phyloP scores from a whole-genome alignment of 2,113 vertebrate genomes.

The Epinephelus moara region DNA sequence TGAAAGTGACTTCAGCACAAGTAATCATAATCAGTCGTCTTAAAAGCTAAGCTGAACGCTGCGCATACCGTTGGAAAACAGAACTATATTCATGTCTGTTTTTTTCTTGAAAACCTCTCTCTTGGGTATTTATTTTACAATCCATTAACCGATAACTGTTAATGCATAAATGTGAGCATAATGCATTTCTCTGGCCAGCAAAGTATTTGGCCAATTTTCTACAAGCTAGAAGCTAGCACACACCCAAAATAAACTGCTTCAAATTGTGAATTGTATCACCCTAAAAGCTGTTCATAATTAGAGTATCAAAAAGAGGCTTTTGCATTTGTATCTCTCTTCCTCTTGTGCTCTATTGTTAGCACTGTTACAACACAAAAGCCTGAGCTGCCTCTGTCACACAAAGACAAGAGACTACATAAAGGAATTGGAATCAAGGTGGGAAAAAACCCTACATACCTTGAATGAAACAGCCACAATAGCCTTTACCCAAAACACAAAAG shows the following conservation, averaged over 20 bases:
- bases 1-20: slow-evolving; percentile 27
- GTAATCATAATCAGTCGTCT: slow-evolving; percentile 18
- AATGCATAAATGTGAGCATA: neutral
- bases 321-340: slow-evolving; percentile 34
- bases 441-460: slow-evolving; percentile 18
- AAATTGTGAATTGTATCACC: slow-evolving; percentile 24
- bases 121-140: neutral
- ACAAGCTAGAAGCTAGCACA: neutral
- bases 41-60: slow-evolving; percentile 29
- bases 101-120: neutral
- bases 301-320: slow-evolving; percentile 58
- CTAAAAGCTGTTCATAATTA: slow-evolving; percentile 61
- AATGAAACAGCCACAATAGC: slow-evolving; percentile 60
- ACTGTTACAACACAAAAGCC: slow-evolving; percentile 60
- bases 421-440: slow-evolving; percentile 29
- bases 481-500: slow-evolving; percentile 64
- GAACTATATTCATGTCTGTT: neutral
- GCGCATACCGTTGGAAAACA: neutral
- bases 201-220: neutral
- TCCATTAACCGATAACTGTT: neutral
- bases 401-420: slow-evolving; percentile 68
- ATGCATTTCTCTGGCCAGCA: neutral
- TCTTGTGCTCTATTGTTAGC: slow-evolving; percentile 43
- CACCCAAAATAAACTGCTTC: slow-evolving; percentile 26
- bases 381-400: slow-evolving; percentile 58